phyloP scores from a whole-genome alignment of 2,888 invertebrate species.

The Metacarcinus magister region DNA sequence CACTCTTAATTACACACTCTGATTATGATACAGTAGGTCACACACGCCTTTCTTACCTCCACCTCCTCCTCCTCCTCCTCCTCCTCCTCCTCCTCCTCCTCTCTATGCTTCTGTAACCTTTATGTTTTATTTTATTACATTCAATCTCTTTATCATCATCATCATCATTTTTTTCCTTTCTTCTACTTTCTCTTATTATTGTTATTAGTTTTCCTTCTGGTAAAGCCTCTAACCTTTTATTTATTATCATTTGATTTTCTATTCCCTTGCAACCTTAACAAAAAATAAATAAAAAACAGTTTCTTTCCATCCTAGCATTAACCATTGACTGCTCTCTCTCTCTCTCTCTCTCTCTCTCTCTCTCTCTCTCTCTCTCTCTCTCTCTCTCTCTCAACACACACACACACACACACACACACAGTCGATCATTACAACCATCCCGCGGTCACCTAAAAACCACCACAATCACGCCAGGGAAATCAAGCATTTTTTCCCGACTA shows the following conservation, averaged over 20 bases:
- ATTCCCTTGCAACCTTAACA: neutral
- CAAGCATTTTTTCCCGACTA: no score
- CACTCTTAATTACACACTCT: neutral
- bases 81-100: neutral
- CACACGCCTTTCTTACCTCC: neutral
- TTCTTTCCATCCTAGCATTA: neutral
- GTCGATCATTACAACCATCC: neutral
- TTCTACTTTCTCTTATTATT: neutral
- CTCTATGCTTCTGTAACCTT: neutral
- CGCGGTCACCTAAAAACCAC: neutral
- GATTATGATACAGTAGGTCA: neutral
- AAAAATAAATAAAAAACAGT: neutral
- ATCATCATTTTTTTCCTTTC: neutral
- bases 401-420: no score
- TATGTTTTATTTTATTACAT: neutral
- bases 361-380: constrained; percentile 56
- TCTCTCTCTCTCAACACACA: constrained; percentile 37
- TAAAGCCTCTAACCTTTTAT: neutral
- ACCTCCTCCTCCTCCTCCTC: neutral
- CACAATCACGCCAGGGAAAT: neutral
- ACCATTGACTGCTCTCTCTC: neutral
- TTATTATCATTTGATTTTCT: neutral
- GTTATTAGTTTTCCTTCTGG: neutral
- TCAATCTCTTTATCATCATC: no score
- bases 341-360: constrained; percentile 55